Evolutionary conservation across 2,888 invertebrate species (phyloP), one percentile per base, ranked within the genome.

Genomic region (Drosophila longiperda): DNA sequence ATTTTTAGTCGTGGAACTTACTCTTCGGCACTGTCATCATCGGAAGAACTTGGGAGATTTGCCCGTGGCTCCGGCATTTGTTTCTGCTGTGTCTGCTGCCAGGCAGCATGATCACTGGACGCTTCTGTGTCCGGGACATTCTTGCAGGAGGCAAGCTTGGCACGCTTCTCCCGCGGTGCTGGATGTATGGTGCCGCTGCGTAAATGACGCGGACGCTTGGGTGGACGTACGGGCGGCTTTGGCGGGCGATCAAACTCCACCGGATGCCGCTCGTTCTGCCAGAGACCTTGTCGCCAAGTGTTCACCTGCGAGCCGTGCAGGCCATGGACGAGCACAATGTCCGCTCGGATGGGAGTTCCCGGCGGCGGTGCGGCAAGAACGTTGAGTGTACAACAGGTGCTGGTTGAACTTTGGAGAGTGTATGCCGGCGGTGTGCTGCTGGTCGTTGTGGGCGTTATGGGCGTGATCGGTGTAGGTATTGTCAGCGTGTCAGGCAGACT

Each of bases 291-390:
- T 53, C 96, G 94, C 97, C 97, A 98, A 0, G 97, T 97, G 87
- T 96, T 96, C 26, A 95, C 95, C 36, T 96, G 94, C 0, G 97
- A 97, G 0, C 96, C 95, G 62, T 93, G 93, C 26, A 93, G 81
- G 0, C 92, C 98, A 89, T 98, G 98, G 0, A 98, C 95, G 88
- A 98, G 97, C 26, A 98, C 95, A 29, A 98, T 95, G 90, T 98
- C 98, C 3, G 94, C 94, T 6, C 91, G 90, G 50, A 93, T 93
- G 2, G 91, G 91, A 9, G 78, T 81, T 29, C 92, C 93, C 7
- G 90, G 77, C 11, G 92, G 90, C 5, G 93, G 93, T 50, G 92
- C 91, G 12, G 92, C 92, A 40, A 93, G 82, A 12, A 93, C 83
- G 58, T 93, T 90, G 8, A 93, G 78, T 0, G 91, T 91, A 59